These are phyloP conservation scores for Papilio xuthus DNA, from an alignment of 1,140 invertebrate genomes.

Conservation along the genomic window DNA sequence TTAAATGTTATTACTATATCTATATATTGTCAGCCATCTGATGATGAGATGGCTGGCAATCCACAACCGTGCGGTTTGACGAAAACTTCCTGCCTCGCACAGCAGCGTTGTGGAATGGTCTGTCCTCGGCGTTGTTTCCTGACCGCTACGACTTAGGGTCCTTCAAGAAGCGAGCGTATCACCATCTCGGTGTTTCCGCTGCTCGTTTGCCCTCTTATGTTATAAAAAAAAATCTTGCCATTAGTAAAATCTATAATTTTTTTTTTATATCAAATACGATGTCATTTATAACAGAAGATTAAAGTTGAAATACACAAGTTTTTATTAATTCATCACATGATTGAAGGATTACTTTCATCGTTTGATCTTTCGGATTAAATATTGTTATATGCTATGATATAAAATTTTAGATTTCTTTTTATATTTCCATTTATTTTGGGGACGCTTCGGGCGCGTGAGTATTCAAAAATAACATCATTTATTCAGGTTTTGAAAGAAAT, in stretches of 20 bases:
- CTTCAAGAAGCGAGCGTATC: too few relatives aligned
- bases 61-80: too few relatives aligned
- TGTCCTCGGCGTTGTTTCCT: too few relatives aligned
- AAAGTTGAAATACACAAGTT: background rate
- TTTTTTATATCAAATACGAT: background rate
- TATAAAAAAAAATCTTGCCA: too few relatives aligned
- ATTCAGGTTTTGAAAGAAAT: slow-evolving; percentile 28
- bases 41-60: too few relatives aligned
- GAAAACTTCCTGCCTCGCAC: too few relatives aligned
- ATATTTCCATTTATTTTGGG: background rate
- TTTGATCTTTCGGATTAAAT: slow-evolving; percentile 20
- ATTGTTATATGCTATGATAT: background rate
- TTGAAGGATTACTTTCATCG: background rate
- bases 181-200: too few relatives aligned
- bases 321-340: background rate
- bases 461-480: slow-evolving; percentile 35
- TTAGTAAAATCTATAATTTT: background rate
- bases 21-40: too few relatives aligned
- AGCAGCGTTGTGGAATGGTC: too few relatives aligned
- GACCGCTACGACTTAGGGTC: too few relatives aligned
- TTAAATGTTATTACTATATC: background rate
- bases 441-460: background rate
- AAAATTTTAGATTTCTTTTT: background rate
- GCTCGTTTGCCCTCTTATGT: too few relatives aligned
- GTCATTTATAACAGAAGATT: background rate